Conservation (phyloP, 2,797 vertebrate genomes). For the Darevskia mixta region DNA sequence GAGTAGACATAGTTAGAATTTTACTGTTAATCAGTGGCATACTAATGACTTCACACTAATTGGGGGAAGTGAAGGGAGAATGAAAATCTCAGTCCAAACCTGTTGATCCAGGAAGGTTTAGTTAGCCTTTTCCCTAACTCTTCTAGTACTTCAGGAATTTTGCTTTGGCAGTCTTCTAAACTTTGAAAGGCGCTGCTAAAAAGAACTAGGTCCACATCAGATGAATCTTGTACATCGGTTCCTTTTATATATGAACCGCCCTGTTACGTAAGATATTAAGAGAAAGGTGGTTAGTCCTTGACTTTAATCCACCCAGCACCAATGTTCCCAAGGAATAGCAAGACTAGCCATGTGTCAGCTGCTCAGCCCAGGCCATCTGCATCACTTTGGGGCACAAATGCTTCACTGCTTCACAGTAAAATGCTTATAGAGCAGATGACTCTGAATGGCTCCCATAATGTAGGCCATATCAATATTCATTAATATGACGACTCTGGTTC, state of each 20-base stretch:
- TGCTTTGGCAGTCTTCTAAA: slow-evolving; percentile 47
- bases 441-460: background rate
- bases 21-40: background rate
- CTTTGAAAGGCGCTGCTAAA: slow-evolving; percentile 46
- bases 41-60: background rate
- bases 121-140: slow-evolving; percentile 34
- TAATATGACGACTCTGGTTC: background rate
- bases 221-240: slow-evolving; percentile 48
- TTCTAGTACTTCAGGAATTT: slow-evolving; percentile 24
- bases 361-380: background rate
- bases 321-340: background rate
- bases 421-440: background rate
- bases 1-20: too few relatives aligned
- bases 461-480: background rate
- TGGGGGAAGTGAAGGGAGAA: background rate
- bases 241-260: slow-evolving; percentile 54
- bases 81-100: slow-evolving; percentile 12
- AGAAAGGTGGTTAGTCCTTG: slow-evolving; percentile 1
- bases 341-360: background rate
- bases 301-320: background rate
- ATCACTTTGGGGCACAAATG: background rate
- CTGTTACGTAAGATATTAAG: slow-evolving; percentile 26
- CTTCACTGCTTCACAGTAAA: background rate
- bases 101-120: slow-evolving; percentile 34
- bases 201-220: slow-evolving; percentile 48